phyloP scores from a whole-genome alignment of 2,113 vertebrate species.

The Tychaedon coryphoeus region DNA sequence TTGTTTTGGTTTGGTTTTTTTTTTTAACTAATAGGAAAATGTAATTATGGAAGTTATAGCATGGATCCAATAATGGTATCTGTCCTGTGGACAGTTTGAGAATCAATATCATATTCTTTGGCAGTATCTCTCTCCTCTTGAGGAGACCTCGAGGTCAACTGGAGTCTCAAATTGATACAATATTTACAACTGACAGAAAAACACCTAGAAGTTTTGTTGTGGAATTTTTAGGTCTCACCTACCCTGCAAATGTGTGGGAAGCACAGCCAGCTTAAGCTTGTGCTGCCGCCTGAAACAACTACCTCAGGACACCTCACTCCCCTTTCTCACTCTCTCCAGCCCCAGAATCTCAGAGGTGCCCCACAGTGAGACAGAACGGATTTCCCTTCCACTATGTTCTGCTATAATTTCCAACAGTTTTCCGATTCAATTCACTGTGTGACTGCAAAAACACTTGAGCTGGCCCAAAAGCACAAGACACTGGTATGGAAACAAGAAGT shows the following conservation, averaged over 20 bases:
- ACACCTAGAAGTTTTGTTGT: background rate
- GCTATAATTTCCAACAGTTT: background rate
- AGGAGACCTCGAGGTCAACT: conserved; percentile 8
- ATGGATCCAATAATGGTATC: conserved; percentile 50
- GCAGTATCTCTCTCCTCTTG: background rate
- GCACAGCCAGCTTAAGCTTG: background rate
- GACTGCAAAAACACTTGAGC: too few relatives aligned
- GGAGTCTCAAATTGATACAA: background rate
- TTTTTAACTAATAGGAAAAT: conserved; percentile 64
- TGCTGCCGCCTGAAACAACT: background rate
- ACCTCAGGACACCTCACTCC: background rate
- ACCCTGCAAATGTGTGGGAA: background rate
- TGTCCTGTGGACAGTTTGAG: conserved; percentile 45
- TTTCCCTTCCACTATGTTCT: background rate
- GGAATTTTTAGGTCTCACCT: background rate
- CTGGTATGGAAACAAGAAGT: background rate
- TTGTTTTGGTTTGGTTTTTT: background rate
- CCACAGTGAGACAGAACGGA: background rate
- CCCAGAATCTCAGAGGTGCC: background rate
- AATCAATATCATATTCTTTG: conserved; percentile 9
- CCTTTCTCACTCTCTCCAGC: background rate
- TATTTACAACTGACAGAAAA: background rate
- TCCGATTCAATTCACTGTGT: background rate
- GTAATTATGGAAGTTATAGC: conserved; percentile 63
- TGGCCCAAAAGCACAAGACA: too few relatives aligned